Conservation (phyloP, 1,140 invertebrate species). For the Neotoxoptera formosana region DNA sequence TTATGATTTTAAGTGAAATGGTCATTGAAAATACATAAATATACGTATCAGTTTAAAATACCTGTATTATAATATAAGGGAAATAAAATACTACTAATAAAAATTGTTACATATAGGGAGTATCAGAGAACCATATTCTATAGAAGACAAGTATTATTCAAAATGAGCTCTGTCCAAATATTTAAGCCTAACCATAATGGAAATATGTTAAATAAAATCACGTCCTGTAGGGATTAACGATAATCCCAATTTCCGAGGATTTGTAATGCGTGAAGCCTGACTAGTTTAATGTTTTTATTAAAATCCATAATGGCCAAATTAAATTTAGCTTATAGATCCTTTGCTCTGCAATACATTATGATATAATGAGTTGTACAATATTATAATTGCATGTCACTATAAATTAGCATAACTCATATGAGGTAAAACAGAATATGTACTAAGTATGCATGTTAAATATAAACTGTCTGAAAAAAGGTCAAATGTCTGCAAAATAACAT, state of each 20-base stretch:
- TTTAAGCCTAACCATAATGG: neutral
- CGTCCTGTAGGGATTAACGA: neutral
- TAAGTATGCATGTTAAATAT: neutral
- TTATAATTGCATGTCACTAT: neutral
- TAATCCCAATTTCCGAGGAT: neutral
- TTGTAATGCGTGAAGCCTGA: neutral
- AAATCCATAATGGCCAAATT: neutral
- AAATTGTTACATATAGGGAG: neutral
- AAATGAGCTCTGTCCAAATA: neutral
- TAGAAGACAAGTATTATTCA: neutral
- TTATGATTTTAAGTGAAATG: neutral
- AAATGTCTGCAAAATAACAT: neutral
- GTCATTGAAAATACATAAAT: neutral
- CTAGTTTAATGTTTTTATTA: conserved; percentile 16
- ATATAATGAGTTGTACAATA: neutral
- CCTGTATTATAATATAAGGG: neutral
- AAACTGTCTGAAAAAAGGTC: neutral
- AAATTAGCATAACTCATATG: neutral
- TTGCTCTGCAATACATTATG: neutral
- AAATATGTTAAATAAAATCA: conserved; percentile 23
- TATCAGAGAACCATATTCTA: neutral
- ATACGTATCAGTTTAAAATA: neutral
- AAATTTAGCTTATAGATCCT: neutral
- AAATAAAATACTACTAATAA: neutral
- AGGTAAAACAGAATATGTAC: neutral